Conservation (phyloP, 2,888 invertebrate species). For the Pterostichus niger region DNA sequence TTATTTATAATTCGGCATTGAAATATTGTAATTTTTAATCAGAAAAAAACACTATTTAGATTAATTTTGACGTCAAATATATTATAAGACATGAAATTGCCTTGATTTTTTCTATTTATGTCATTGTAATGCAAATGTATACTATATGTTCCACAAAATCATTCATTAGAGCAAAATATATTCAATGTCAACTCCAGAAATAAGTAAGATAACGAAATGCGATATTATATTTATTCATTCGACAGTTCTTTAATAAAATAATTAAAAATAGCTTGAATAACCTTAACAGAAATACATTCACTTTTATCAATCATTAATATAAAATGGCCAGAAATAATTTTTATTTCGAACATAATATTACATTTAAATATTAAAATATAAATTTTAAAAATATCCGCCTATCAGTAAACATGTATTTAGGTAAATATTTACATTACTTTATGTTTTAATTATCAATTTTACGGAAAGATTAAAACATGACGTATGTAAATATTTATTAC, state of each 20-base stretch:
- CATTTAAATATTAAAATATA: neutral
- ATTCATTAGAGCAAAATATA: no score
- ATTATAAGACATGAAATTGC: slow-evolving; percentile 30
- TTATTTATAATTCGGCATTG: slow-evolving; percentile 38
- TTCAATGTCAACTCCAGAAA: no score
- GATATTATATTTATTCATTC: no score
- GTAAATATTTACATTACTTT: slow-evolving; percentile 57
- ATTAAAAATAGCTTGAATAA: no score
- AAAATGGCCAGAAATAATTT: no score
- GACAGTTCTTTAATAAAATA: no score
- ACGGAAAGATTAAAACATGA: slow-evolving; percentile 43
- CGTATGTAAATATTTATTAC: slow-evolving; percentile 52
- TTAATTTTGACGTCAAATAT: slow-evolving; percentile 33
- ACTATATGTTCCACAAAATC: no score
- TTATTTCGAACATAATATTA: no score
- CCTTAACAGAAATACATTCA: slow-evolving; percentile 11
- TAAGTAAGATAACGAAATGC: no score
- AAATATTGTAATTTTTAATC: slow-evolving; percentile 29
- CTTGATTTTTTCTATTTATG: neutral
- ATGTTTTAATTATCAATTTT: slow-evolving; percentile 39
- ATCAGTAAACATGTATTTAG: neutral
- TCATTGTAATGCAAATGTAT: no score
- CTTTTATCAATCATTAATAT: neutral
- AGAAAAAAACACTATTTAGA: slow-evolving; percentile 22
- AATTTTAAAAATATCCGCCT: neutral